Evolutionary conservation across 2,113 vertebrate species (phyloP).

Genomic region (Sapajus apella): DNA sequence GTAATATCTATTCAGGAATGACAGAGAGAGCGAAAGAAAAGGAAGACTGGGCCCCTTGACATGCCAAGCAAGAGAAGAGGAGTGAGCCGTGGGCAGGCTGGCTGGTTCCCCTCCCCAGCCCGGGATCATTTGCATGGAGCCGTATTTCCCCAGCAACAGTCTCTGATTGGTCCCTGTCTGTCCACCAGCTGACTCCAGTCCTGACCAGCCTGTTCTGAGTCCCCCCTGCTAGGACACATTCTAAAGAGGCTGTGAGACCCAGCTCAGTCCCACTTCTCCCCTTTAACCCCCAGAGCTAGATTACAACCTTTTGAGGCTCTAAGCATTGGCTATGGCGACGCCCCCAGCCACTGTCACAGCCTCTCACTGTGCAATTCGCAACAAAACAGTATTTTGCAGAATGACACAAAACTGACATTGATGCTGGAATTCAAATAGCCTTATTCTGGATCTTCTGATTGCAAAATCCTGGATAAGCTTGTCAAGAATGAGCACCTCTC

Average conservation of each 20-base stretch:
- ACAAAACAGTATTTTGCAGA: background rate
- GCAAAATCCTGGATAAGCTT: background rate
- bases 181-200: background rate
- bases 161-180: constrained; percentile 32
- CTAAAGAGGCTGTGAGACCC: background rate
- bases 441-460: background rate
- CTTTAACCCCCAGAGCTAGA: background rate
- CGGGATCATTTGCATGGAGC: background rate
- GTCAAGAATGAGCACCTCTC: background rate
- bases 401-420: background rate
- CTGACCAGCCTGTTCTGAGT: background rate
- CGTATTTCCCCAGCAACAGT: constrained; percentile 38
- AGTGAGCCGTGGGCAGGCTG: background rate
- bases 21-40: background rate
- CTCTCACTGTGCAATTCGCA: background rate
- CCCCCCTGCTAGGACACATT: background rate
- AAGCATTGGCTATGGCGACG: no score
- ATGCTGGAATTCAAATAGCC: background rate
- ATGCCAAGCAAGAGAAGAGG: background rate
- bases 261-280: background rate
- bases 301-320: background rate
- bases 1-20: background rate
- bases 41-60: background rate
- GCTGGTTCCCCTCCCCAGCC: background rate
- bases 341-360: background rate